These are phyloP conservation scores for Drosophila austrosaltans DNA, from an alignment of 2,888 invertebrate genomes.

Conservation along the genomic window DNA sequence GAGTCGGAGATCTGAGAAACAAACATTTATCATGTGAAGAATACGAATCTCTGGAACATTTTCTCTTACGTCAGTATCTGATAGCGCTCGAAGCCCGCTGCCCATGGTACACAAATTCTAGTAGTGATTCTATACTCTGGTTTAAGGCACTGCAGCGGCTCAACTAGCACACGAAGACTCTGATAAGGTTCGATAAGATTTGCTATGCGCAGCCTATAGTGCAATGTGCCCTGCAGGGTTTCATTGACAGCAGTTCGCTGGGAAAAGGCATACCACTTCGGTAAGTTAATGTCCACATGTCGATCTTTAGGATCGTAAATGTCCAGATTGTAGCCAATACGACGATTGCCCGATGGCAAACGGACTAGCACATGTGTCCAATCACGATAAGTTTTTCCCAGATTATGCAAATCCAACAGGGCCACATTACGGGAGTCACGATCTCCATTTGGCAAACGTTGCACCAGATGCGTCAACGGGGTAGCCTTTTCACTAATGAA, in stretches of 20 bases:
- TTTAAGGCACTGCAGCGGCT: slow-evolving; percentile 82
- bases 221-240: slow-evolving; percentile 85
- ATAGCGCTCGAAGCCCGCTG: slow-evolving; percentile 86
- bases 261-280: slow-evolving; percentile 82
- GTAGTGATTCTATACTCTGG: slow-evolving; percentile 85
- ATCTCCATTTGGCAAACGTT: slow-evolving; percentile 84
- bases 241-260: slow-evolving; percentile 84
- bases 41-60: background rate
- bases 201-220: slow-evolving; percentile 86
- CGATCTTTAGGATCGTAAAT: slow-evolving; percentile 85
- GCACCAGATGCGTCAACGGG: slow-evolving; percentile 86
- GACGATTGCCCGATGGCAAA: slow-evolving; percentile 84
- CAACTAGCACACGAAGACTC: slow-evolving; percentile 86
- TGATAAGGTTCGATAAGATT: slow-evolving; percentile 86
- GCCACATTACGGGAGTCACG: slow-evolving; percentile 84
- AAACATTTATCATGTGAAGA: slow-evolving; percentile 2
- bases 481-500: slow-evolving; percentile 83
- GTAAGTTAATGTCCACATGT: slow-evolving; percentile 81
- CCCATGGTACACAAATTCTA: slow-evolving; percentile 88
- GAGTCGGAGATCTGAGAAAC: slow-evolving; percentile 52
- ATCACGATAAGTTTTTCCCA: slow-evolving; percentile 85
- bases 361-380: slow-evolving; percentile 90
- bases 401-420: slow-evolving; percentile 86
- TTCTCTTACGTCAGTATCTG: slow-evolving; percentile 76
- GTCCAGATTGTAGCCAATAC: slow-evolving; percentile 86